Base-by-base conservation (phyloP, 1,140 invertebrate species). In the Cardiocondyla obscurior region DNA sequence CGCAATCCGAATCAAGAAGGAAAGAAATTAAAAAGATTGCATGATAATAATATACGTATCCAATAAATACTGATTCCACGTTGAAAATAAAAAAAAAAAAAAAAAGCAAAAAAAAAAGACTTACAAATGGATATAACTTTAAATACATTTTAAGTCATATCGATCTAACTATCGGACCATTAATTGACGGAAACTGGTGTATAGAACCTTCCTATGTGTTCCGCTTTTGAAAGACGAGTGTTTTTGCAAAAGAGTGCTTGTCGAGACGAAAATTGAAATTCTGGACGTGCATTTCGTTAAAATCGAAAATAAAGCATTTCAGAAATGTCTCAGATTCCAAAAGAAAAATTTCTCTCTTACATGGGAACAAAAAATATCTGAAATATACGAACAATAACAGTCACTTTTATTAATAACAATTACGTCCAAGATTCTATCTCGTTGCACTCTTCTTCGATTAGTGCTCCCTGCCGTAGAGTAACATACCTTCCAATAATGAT, bases 391-490 rank as follows among this genome's bases (percentile, higher is more conserved):
- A 49, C 19, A 30, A 42, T 39, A n/a, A 69, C 30, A 51, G 39
- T 14, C 12, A 6, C 53, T 79, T 53, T 30, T 49, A 25, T 53
- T 14, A 42, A 46, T 39, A 44, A 44, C 39, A 65, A 53, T 46
- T 42, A 53, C 30, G 69, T 82, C 39, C 69, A 84, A 57, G 60
- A 88, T 83, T 88, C 84, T 83, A 82, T 90, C 87, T 88, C 87
- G 86, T 86, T 84, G 90, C 90, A 89, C 91, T 74, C 72, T 87
- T 90, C 90, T 90, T 90, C 33, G 55, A 79, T 64, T 81, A 72
- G 57, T 67, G 55, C 62, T 81, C 82, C 22, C 53, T 44, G 67
- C 39, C 62, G 55, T 85, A 67, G 65, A 49, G 10, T 67, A 85
- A 85, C 49, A 60, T 57, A 64, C 55, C 51, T 85, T 49, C 65